Percentiles rank a stretch among this genome's conserved stretches.
Conservation (phyloP, 2,113 vertebrate genomes). For the Balaenoptera acutorostrata region DNA sequence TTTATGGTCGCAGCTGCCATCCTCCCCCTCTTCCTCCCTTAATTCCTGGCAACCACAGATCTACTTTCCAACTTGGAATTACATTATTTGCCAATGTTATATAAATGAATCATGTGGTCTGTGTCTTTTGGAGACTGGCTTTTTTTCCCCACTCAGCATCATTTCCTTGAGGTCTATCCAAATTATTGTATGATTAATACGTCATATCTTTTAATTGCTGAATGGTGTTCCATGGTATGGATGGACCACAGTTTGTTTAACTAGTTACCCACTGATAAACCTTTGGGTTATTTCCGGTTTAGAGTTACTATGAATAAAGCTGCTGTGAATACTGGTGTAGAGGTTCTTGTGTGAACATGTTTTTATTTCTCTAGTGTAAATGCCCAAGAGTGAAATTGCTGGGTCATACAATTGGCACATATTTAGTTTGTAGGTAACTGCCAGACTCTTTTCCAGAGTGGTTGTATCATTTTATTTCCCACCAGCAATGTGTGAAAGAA, state of each 20-base stretch:
- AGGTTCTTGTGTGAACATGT: not conserved
- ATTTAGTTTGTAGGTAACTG: not conserved
- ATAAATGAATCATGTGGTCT: not conserved
- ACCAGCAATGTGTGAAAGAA: not conserved
- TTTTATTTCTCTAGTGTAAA: conserved; percentile 12
- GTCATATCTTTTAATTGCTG: not conserved
- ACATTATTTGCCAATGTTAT: not conserved
- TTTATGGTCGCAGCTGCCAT: not conserved
- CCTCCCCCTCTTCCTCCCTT: not conserved
- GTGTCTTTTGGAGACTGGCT: not conserved
- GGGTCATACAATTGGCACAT: not conserved
- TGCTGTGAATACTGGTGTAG: not conserved
- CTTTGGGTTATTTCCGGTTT: not conserved
- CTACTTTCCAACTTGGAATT: not conserved
- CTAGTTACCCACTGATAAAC: not conserved
- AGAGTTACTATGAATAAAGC: not conserved
- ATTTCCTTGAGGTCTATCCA: not conserved
- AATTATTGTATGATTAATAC: not conserved
- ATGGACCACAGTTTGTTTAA: not conserved
- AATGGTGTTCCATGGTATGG: not conserved
- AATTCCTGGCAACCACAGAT: not conserved
- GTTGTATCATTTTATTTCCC: not conserved
- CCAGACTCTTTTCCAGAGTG: not conserved
- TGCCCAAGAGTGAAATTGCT: not conserved
- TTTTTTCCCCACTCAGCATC: not conserved